Base-by-base conservation (phyloP, 2,888 invertebrate species). In the Pasiphila rectangulata region DNA sequence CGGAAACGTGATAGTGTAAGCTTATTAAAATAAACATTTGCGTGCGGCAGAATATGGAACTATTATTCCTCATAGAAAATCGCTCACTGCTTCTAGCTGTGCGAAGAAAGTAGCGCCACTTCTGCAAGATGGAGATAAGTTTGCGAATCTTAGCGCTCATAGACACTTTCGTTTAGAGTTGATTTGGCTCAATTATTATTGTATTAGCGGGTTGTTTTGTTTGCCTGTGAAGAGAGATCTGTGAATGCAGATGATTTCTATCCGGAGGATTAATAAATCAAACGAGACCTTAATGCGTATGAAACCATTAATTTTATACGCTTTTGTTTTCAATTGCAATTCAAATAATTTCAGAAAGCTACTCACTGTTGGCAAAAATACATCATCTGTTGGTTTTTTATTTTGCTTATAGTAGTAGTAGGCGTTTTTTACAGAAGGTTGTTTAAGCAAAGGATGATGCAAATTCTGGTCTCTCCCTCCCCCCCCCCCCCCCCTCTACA, bases 161-260 rank as follows among this genome's bases (percentile, higher is more conserved):
- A 41, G 65, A 75, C 72, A 79, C 83, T 83, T 83, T 83, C 82
- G 63, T 75, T 64, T 43, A 50, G 55, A 52, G 64, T 64, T 69
- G 64, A 75, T 79, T 75, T 75, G 62, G 62, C 69, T 71, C 72
- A 75, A 78, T 77, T 79, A 75, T 65, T 63, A 66, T 72, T 68
- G 20, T 67, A 71, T 72, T 67, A 67, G 57, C 56, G 57, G 42
- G 57, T 35, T 37, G 51, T 64, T 63, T 64, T 58, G 51, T 64
- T 64, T 61, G 51, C 45, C 37, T 61, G 58, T 41, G 36, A 51
- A 19, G 38, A 41, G 46, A 42, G 25, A 38, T 40, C 32, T 20
- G 37, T 24, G 37, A 43, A 43, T 32, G 20, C 20, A 12, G n/a
- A 9, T 17, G 10, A 32, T 32, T 10, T 32, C 16, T 10, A 32